Evolutionary conservation across 2,797 vertebrate genomes (phyloP).

Genomic region (Leptatherina wallacei): DNA sequence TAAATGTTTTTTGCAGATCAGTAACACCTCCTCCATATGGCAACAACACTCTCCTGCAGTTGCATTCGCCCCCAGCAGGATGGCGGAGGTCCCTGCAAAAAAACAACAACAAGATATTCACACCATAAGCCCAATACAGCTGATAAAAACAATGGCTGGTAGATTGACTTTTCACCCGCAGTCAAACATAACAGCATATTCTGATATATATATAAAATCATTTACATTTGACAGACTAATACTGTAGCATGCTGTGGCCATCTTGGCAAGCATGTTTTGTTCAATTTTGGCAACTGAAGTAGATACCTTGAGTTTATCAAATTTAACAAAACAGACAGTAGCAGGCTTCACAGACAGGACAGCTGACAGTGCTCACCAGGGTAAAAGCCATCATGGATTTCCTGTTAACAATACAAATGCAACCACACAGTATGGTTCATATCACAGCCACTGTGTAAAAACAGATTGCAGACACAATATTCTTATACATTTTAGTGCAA

Average conservation of each 20-base stretch:
- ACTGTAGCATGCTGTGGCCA: constrained; percentile 71
- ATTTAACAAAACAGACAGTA: constrained; percentile 14
- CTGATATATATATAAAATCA: not conserved
- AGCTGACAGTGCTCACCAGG: constrained; percentile 46
- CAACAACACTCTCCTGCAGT: not conserved
- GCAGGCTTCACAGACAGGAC: constrained; percentile 20
- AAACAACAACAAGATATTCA: not conserved
- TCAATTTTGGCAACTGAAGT: constrained; percentile 45
- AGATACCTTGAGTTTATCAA: constrained; percentile 31
- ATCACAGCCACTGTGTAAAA: constrained; percentile 34
- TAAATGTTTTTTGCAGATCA: not conserved
- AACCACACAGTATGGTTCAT: constrained; percentile 39
- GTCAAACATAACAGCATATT: not conserved
- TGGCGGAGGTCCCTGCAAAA: no score
- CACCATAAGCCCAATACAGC: not conserved
- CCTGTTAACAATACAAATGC: constrained; percentile 56
- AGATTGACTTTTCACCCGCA: not conserved
- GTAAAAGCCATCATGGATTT: constrained; percentile 45
- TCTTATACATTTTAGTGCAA: constrained; percentile 37
- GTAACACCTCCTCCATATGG: not conserved
- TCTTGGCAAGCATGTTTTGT: constrained; percentile 65
- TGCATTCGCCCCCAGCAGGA: no score
- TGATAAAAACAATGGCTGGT: not conserved
- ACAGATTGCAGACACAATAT: constrained; percentile 35
- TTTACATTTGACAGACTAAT: constrained; percentile 39